phyloP scores from a whole-genome alignment of 2,797 vertebrate genomes.

The Lophotriccus pileatus region DNA sequence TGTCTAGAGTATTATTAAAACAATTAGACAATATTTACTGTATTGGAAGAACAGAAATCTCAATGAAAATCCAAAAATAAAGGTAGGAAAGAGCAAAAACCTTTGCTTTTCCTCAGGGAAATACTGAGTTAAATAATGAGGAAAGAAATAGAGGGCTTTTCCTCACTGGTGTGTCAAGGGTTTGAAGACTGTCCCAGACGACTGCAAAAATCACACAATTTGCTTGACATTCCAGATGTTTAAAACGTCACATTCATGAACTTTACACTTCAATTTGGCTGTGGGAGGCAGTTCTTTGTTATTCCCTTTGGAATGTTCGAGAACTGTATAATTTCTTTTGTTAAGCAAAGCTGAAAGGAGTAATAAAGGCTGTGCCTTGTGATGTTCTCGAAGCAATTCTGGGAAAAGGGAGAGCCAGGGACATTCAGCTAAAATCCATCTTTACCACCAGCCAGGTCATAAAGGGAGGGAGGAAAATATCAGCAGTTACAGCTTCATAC shows the following conservation, averaged over 20 bases:
- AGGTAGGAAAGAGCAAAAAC: background rate
- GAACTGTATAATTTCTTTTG: background rate
- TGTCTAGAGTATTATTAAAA: background rate
- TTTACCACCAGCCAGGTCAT: background rate
- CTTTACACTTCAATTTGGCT: background rate
- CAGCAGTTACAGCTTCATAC: background rate
- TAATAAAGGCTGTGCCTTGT: background rate
- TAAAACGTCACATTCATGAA: background rate
- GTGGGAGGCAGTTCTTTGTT: background rate
- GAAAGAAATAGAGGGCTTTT: background rate
- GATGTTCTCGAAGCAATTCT: background rate
- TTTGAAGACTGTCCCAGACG: background rate
- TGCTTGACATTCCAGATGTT: background rate
- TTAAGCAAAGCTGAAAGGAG: background rate
- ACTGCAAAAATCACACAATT: background rate
- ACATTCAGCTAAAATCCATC: background rate
- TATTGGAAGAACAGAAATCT: background rate
- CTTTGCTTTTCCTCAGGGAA: background rate
- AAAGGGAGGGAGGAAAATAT: background rate
- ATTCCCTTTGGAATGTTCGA: background rate
- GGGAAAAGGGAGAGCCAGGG: background rate
- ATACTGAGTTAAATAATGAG: background rate
- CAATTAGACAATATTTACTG: background rate
- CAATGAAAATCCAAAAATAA: background rate
- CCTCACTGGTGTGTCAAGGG: background rate